Evolutionary conservation across 2,113 vertebrate species (phyloP).

Genomic region (Ciconia stormi): DNA sequence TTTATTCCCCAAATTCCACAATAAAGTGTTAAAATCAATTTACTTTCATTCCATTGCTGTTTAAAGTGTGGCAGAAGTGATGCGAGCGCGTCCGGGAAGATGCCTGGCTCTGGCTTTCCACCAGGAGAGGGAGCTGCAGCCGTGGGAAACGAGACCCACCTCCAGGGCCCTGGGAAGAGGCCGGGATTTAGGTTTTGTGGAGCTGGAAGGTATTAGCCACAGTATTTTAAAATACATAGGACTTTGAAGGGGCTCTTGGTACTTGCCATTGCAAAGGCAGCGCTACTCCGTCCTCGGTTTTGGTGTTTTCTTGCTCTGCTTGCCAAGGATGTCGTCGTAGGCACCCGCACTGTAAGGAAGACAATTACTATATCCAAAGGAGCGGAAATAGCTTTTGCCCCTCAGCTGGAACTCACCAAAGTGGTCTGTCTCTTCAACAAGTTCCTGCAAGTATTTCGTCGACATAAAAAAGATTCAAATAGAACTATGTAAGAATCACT

Average conservation of each 20-base stretch:
- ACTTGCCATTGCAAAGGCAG: neutral
- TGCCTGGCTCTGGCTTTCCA: neutral
- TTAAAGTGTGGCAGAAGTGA: neutral
- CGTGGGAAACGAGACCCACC: slow-evolving; percentile 53
- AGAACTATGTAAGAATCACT: neutral
- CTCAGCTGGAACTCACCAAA: neutral
- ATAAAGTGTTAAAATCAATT: neutral
- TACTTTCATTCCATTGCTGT: neutral
- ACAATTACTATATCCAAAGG: accelerated
- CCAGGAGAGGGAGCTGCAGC: slow-evolving; percentile 78
- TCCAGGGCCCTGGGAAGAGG: neutral
- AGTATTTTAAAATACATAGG: neutral
- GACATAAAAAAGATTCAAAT: neutral
- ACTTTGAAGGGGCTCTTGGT: too few relatives aligned
- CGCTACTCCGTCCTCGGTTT: accelerated
- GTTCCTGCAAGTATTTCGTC: neutral
- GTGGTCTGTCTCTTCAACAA: neutral
- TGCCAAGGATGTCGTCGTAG: neutral
- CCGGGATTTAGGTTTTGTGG: neutral
- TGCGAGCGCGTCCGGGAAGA: neutral
- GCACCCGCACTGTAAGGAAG: neutral
- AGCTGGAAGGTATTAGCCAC: neutral
- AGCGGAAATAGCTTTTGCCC: neutral
- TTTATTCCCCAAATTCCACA: accelerated
- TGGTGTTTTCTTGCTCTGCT: neutral